phyloP scores from a whole-genome alignment of 1,140 invertebrate genomes.

The Schlechtendalia chinensis region DNA sequence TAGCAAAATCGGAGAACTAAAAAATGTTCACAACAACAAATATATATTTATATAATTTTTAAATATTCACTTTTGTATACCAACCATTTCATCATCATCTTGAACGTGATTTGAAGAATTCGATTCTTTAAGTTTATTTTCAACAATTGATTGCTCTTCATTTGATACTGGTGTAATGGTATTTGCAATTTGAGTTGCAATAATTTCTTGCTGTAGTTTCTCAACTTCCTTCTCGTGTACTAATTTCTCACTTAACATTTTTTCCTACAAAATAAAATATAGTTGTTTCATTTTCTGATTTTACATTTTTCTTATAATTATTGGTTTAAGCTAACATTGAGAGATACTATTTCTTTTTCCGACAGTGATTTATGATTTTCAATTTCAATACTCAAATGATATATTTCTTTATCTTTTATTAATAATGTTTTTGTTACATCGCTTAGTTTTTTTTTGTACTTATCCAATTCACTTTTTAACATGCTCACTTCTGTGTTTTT shows the following conservation, averaged over 20 bases:
- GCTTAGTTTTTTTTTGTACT: slow-evolving; percentile 30
- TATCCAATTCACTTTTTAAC: slow-evolving; percentile 46
- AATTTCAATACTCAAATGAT: slow-evolving; percentile 32
- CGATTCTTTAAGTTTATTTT: slow-evolving; percentile 54
- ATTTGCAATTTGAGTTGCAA: background rate
- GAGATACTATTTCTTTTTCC: slow-evolving; percentile 27
- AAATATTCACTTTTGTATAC: slow-evolving; percentile 21
- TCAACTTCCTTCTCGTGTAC: slow-evolving; percentile 7
- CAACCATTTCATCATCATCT: slow-evolving; percentile 51
- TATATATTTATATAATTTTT: slow-evolving; percentile 46
- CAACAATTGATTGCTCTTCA: slow-evolving; percentile 2
- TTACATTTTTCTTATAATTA: slow-evolving; percentile 60
- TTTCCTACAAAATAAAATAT: slow-evolving; percentile 7
- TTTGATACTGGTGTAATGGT: slow-evolving; percentile 52
- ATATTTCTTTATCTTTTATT: slow-evolving; percentile 45
- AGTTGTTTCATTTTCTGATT: background rate
- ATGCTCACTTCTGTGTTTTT: slow-evolving; percentile 10
- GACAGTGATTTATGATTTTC: slow-evolving; percentile 46
- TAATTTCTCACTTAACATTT: background rate
- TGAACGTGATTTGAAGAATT: slow-evolving; percentile 55
- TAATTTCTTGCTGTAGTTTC: slow-evolving; percentile 21
- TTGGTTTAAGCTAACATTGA: slow-evolving; percentile 21
- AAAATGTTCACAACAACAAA: slow-evolving; percentile 11
- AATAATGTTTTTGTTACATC: background rate
- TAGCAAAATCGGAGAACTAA: slow-evolving; percentile 54